Evolutionary conservation across 2,113 vertebrate species (phyloP).

Genomic region (Phyllostomus discolor): DNA sequence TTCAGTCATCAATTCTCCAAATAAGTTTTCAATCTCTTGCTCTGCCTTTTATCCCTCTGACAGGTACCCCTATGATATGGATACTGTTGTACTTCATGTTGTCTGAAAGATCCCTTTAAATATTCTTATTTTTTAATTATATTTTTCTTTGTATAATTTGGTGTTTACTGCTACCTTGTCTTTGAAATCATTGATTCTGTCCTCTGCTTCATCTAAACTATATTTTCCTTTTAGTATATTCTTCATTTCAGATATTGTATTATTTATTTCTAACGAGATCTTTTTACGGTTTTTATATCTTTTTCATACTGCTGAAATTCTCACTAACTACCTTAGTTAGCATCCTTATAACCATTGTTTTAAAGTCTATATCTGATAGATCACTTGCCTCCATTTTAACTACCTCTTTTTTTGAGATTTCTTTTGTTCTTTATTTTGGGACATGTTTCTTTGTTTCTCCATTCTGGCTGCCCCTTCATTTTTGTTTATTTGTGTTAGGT

Average conservation of each 20-base stretch:
- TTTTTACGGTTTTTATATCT: not conserved
- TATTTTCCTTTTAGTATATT: not conserved
- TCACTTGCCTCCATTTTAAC: not conserved
- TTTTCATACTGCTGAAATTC: not conserved
- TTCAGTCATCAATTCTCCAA: not conserved
- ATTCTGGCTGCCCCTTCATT: not conserved
- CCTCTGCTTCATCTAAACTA: not conserved
- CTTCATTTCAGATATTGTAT: not conserved
- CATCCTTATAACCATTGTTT: not conserved
- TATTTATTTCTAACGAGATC: not conserved
- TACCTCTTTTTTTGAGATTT: not conserved
- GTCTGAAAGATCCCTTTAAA: not conserved
- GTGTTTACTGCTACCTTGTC: not conserved
- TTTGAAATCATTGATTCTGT: not conserved
- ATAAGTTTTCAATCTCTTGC: not conserved
- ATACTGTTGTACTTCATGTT: not conserved
- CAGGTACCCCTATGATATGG: not conserved
- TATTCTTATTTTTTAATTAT: not conserved
- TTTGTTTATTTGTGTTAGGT: not conserved
- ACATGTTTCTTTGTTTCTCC: not conserved
- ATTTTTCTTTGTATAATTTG: not conserved
- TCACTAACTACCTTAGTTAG: not conserved
- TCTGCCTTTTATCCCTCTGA: not conserved
- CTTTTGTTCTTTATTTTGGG: not conserved
- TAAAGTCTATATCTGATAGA: not conserved